Percentiles rank a stretch among this genome's conserved stretches.
These are phyloP conservation scores for Pandemis corylana DNA, from an alignment of 2,888 invertebrate species.

Conservation along the genomic window DNA sequence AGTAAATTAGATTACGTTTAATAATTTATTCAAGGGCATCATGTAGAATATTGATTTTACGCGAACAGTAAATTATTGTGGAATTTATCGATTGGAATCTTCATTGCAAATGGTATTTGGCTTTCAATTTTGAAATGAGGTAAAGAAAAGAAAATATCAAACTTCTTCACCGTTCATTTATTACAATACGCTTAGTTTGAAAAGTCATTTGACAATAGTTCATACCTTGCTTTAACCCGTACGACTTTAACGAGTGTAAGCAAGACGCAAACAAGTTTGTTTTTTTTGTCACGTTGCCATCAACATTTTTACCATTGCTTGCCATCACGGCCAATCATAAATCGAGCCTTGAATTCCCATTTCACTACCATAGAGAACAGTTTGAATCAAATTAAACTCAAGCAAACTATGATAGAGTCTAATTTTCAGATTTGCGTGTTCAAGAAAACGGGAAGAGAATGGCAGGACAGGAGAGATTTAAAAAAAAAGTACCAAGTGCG, in stretches of 20 bases:
- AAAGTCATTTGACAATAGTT: conserved; percentile 27
- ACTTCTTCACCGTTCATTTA: conserved; percentile 30
- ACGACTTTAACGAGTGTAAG: conserved; percentile 11
- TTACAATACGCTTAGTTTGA: conserved; percentile 24
- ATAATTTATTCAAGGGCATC: conserved; percentile 37
- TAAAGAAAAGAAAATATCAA: conserved; percentile 33
- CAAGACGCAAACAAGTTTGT: conserved; percentile 17
- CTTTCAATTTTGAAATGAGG: conserved; percentile 38
- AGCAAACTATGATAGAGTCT: rapidly evolving
- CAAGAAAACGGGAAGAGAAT: background rate
- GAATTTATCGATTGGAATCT: conserved; percentile 36
- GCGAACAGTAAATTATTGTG: conserved; percentile 29
- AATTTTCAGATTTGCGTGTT: background rate
- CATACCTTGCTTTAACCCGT: background rate
- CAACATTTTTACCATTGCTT: conserved; percentile 29
- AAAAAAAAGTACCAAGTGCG: no score
- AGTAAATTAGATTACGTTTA: conserved; percentile 41
- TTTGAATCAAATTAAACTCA: conserved; percentile 10
- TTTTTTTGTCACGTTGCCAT: conserved; percentile 32
- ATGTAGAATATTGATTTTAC: conserved; percentile 35
- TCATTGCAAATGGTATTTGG: conserved; percentile 37
- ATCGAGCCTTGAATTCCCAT: conserved; percentile 36
- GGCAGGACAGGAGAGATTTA: no score
- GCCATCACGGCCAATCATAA: conserved; percentile 35
- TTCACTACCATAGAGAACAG: conserved; percentile 13